These are phyloP conservation scores for Prionailurus bengalensis DNA, from an alignment of 2,113 vertebrate genomes.

Conservation along the genomic window DNA sequence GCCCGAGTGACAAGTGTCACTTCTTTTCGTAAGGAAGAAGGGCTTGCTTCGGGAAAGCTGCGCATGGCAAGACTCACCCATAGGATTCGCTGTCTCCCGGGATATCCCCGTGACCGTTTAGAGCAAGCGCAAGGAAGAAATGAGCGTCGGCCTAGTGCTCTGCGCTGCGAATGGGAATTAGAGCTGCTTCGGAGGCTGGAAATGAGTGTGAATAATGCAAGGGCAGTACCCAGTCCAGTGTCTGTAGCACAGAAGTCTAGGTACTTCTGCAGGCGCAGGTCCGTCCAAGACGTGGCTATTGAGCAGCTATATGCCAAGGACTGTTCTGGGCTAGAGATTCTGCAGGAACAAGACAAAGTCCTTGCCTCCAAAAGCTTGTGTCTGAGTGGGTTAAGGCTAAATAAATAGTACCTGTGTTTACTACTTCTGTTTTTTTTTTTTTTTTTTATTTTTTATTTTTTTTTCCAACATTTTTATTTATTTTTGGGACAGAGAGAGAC, in stretches of 20 bases:
- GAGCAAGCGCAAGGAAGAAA: background rate
- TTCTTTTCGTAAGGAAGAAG: background rate
- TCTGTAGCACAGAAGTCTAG: background rate
- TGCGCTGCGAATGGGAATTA: background rate
- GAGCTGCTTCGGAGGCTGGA: rapidly evolving
- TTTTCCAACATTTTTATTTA: too few species aligned
- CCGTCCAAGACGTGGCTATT: rapidly evolving
- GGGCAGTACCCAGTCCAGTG: background rate
- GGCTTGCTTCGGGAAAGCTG: background rate
- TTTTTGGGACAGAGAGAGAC: too few species aligned
- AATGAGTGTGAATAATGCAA: background rate
- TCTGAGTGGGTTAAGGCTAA: background rate
- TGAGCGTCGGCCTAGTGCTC: background rate
- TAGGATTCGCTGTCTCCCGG: rapidly evolving
- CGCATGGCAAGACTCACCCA: rapidly evolving
- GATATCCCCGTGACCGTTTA: rapidly evolving
- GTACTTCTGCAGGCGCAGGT: rapidly evolving
- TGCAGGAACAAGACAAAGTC: rapidly evolving
- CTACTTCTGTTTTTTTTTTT: background rate
- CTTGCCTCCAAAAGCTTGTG: background rate
- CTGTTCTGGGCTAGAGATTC: background rate
- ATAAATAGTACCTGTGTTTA: too few species aligned
- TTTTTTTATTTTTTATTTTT: too few species aligned
- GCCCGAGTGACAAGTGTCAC: background rate
- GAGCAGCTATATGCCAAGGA: background rate